A percentile compares a stretch with the other conserved stretches of the same genome.
These are phyloP conservation scores for Microplitis deprimator DNA, from an alignment of 2,888 invertebrate species.

Conservation along the genomic window DNA sequence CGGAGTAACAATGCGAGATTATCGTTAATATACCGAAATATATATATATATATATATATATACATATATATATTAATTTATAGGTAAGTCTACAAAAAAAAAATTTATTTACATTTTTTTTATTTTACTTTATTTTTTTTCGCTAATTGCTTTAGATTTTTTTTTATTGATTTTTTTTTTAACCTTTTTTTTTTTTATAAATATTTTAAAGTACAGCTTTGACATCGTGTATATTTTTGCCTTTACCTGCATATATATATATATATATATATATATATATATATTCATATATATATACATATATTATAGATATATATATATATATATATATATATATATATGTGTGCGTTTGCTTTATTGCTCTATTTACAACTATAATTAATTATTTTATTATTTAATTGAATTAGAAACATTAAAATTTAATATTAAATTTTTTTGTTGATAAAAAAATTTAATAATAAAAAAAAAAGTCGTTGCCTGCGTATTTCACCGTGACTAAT, in stretches of 20 bases:
- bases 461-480: conserved; percentile 18
- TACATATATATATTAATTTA: background rate
- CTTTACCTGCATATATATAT: background rate
- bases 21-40: conserved; percentile 45
- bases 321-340: background rate
- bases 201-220: background rate
- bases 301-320: background rate
- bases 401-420: conserved; percentile 2
- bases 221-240: conserved; percentile 14
- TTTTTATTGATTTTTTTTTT: background rate
- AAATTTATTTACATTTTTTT: background rate
- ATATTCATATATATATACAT: background rate
- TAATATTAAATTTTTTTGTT: background rate
- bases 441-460: background rate
- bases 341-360: background rate
- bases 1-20: conserved; percentile 32
- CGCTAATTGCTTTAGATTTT: background rate
- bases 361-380: conserved; percentile 3
- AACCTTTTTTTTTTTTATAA: conserved; percentile 12
- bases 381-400: conserved; percentile 23
- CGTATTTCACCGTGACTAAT: conserved; percentile 67
- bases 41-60: background rate
- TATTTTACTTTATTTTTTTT: background rate
- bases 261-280: conserved; percentile 8
- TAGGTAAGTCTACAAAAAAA: background rate